These are phyloP conservation scores for Tinea pellionella DNA, from an alignment of 2,888 invertebrate species.

Conservation along the genomic window DNA sequence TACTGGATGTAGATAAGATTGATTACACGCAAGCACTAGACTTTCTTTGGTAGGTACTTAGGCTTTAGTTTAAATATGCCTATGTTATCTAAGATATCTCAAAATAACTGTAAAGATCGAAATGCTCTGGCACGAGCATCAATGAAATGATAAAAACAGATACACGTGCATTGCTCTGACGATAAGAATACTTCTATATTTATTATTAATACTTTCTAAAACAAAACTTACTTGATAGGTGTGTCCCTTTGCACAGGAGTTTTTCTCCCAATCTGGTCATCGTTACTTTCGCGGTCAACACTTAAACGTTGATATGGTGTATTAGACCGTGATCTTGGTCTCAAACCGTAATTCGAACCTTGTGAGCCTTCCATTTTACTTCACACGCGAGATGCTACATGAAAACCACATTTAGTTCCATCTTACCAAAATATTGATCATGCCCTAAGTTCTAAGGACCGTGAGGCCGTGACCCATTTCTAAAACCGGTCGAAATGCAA, in stretches of 20 bases:
- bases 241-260: constrained; percentile 59
- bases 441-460: constrained; percentile 17
- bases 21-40: background rate
- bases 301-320: constrained; percentile 73
- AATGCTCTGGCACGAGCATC: too few relatives aligned
- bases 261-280: constrained; percentile 64
- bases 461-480: constrained; percentile 27
- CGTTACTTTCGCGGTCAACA: constrained; percentile 70
- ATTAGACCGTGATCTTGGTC: constrained; percentile 77
- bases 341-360: constrained; percentile 63
- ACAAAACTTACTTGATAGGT: constrained; percentile 57
- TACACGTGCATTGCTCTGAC: background rate
- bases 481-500: constrained; percentile 29
- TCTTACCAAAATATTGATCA: constrained; percentile 15
- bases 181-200: constrained; percentile 12
- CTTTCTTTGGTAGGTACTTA: too few relatives aligned
- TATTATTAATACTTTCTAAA: background rate
- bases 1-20: background rate
- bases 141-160: too few relatives aligned
- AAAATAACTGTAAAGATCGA: background rate
- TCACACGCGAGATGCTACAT: background rate
- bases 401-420: constrained; percentile 6
- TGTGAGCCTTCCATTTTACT: constrained; percentile 32
- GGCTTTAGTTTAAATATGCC: too few relatives aligned
- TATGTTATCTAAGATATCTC: too few relatives aligned